These are phyloP conservation scores for Lutraria rhynchaena DNA, from an alignment of 1,140 invertebrate species.

Conservation along the genomic window DNA sequence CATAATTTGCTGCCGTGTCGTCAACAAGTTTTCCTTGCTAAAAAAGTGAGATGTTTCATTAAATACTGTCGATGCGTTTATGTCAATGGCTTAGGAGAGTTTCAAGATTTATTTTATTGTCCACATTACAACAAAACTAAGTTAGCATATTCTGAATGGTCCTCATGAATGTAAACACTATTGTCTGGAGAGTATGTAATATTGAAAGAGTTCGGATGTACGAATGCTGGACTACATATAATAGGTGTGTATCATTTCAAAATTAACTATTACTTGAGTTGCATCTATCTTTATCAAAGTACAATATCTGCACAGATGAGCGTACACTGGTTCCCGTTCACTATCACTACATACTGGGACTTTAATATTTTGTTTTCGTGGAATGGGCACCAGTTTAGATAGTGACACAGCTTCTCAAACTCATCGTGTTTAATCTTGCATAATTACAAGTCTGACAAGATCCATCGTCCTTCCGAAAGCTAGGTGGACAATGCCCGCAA, in stretches of 20 bases:
- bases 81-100: neutral
- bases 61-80: neutral
- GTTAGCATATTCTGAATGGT: neutral
- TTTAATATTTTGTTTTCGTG: no score
- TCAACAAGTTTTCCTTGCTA: neutral
- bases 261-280: no score
- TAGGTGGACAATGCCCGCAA: neutral
- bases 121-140: neutral
- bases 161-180: neutral
- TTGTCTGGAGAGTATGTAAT: neutral
- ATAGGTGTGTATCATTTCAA: no score
- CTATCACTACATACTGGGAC: no score
- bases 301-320: no score
- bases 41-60: neutral
- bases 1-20: constrained; percentile 20
- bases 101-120: neutral
- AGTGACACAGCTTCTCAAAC: no score
- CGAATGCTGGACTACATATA: neutral
- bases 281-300: no score
- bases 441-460: neutral
- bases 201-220: neutral
- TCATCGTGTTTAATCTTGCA: neutral
- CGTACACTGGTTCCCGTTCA: no score
- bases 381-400: no score
- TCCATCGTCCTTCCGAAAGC: neutral